Evolutionary conservation across 1,140 invertebrate species (phyloP).

Genomic region (Hetaerina americana): DNA sequence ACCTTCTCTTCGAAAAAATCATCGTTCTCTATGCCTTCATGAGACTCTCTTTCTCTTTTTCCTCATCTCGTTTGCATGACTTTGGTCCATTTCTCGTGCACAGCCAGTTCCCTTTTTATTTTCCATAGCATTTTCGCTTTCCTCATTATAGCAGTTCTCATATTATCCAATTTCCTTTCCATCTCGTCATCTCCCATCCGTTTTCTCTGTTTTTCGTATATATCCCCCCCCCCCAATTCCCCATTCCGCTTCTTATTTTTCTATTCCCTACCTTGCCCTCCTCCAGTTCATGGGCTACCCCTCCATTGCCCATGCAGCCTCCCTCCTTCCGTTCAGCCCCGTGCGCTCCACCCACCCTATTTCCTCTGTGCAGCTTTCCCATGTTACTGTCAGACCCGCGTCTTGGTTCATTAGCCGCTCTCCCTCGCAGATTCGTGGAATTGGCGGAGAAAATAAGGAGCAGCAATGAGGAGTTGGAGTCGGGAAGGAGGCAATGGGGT

Average conservation of each 20-base stretch:
- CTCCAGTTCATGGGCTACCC: no score
- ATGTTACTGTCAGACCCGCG: neutral
- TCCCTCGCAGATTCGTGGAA: neutral
- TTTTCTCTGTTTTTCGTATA: neutral
- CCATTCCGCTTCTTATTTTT: neutral
- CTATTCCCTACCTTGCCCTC: neutral
- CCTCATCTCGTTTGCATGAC: no score
- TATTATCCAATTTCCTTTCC: no score
- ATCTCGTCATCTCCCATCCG: neutral
- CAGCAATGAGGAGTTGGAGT: neutral
- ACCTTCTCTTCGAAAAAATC: no score
- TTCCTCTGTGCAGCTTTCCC: neutral
- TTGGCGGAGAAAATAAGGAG: neutral
- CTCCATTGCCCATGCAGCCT: no score
- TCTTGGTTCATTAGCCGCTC: neutral
- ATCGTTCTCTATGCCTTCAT: no score
- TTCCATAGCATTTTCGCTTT: no score
- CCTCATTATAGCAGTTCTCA: no score
- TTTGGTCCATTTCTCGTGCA: no score
- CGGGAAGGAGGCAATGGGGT: neutral
- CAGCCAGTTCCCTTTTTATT: no score
- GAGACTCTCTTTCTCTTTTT: no score
- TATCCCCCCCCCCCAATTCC: neutral
- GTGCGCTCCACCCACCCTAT: neutral
- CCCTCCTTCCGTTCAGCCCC: neutral